Evolutionary conservation across 1,140 invertebrate genomes (phyloP).

Genomic region (Antheraea pernyi): DNA sequence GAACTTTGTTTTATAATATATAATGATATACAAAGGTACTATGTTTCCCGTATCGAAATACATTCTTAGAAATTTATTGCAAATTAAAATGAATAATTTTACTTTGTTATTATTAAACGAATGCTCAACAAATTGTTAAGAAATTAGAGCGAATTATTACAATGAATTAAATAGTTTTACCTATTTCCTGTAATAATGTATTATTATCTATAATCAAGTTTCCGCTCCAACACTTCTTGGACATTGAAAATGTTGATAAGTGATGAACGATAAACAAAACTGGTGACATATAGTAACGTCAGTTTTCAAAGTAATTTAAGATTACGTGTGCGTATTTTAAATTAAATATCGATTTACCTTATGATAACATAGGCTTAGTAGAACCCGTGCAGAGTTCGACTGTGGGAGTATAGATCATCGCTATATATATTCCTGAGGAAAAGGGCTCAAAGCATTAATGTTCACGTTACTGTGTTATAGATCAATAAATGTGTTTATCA

Average conservation of each 20-base stretch:
- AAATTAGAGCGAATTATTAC: neutral
- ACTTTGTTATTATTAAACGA: too few species aligned
- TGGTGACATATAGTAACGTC: neutral
- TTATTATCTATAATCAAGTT: neutral
- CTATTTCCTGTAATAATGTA: neutral
- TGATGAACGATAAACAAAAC: neutral
- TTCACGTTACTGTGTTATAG: too few species aligned
- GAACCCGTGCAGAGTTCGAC: neutral
- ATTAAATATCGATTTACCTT: conserved; percentile 4
- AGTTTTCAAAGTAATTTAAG: conserved; percentile 1
- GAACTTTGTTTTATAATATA: too few species aligned
- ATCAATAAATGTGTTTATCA: too few species aligned
- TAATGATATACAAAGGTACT: too few species aligned
- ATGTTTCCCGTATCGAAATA: too few species aligned
- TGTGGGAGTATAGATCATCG: too few species aligned
- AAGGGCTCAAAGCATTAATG: too few species aligned
- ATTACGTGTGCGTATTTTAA: neutral
- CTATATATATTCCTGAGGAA: too few species aligned
- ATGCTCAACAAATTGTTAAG: too few species aligned
- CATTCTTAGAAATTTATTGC: too few species aligned
- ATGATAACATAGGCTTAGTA: neutral
- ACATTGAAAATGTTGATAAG: neutral
- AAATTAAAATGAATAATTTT: too few species aligned
- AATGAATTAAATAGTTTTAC: neutral
- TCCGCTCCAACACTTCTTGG: neutral